Evolutionary conservation across 2,797 vertebrate genomes (phyloP).

Genomic region (Atherinosoma microstoma): DNA sequence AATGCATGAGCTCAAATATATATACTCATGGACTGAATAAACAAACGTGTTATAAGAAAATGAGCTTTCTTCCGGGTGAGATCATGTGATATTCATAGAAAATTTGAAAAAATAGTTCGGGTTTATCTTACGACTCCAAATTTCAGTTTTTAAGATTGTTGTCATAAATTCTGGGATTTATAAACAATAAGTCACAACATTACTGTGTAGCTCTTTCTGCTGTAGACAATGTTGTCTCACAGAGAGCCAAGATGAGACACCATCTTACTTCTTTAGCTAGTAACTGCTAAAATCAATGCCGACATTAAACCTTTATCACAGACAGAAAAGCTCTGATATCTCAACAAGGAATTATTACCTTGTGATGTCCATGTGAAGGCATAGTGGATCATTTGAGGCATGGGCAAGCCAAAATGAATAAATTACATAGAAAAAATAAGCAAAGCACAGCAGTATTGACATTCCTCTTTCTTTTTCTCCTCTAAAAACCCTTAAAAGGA

Average conservation of each 20-base stretch:
- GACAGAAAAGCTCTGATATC: background rate
- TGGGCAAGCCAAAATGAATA: background rate
- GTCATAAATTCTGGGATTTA: too few relatives aligned
- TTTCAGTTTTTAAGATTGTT: too few relatives aligned
- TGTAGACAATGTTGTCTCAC: too few relatives aligned
- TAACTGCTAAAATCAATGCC: too few relatives aligned
- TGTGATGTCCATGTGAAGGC: background rate
- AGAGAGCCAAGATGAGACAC: too few relatives aligned
- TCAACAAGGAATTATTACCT: background rate
- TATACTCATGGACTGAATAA: too few relatives aligned
- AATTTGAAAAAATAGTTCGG: background rate
- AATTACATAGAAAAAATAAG: background rate
- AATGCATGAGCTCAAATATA: background rate
- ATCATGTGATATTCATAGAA: background rate
- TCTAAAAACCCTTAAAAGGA: background rate
- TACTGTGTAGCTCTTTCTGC: too few relatives aligned
- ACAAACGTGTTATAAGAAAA: background rate
- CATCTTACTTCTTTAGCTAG: too few relatives aligned
- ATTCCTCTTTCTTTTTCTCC: background rate
- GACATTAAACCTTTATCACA: background rate
- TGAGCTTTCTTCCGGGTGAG: background rate
- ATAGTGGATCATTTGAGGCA: too few relatives aligned
- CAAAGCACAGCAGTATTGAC: too few relatives aligned
- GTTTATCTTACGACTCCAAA: background rate
- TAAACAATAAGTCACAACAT: too few relatives aligned